Percentiles rank a stretch among this genome's conserved stretches.
phyloP scores from a whole-genome alignment of 1,140 invertebrate genomes.

The Trichogramma pretiosum region DNA sequence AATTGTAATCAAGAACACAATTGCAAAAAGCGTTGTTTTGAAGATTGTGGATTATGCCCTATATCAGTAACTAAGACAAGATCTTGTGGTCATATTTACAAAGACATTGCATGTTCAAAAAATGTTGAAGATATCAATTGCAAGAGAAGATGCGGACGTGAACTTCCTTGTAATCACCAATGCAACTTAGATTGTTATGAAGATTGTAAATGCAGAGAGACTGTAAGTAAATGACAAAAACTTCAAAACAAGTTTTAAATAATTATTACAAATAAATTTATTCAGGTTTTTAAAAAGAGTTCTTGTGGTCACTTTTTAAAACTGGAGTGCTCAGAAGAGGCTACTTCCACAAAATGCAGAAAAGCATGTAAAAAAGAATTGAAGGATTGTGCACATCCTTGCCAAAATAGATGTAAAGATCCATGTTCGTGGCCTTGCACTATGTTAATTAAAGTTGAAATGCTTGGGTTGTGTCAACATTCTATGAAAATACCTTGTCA shows the following conservation, averaged over 20 bases:
- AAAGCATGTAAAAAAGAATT: background rate
- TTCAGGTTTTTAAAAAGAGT: background rate
- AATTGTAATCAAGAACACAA: constrained; percentile 29
- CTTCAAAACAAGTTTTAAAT: background rate
- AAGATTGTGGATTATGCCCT: constrained; percentile 46
- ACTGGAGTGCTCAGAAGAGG: constrained; percentile 4
- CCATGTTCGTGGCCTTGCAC: background rate
- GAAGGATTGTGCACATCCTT: background rate
- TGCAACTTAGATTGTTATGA: background rate
- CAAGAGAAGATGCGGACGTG: background rate
- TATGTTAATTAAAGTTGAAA: background rate
- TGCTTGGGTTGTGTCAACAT: background rate
- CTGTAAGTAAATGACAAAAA: background rate
- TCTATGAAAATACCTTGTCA: background rate
- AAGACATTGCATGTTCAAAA: background rate
- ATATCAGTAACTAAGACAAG: constrained; percentile 41
- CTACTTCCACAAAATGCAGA: background rate
- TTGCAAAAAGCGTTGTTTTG: constrained; percentile 44
- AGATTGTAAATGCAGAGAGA: background rate
- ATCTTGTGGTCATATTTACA: constrained; percentile 38
- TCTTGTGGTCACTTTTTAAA: background rate
- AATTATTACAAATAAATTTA: background rate
- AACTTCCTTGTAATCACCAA: background rate
- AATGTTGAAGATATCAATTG: constrained; percentile 1
- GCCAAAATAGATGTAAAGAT: background rate